phyloP scores from a whole-genome alignment of 2,113 vertebrate genomes.

The Lonchura striata region DNA sequence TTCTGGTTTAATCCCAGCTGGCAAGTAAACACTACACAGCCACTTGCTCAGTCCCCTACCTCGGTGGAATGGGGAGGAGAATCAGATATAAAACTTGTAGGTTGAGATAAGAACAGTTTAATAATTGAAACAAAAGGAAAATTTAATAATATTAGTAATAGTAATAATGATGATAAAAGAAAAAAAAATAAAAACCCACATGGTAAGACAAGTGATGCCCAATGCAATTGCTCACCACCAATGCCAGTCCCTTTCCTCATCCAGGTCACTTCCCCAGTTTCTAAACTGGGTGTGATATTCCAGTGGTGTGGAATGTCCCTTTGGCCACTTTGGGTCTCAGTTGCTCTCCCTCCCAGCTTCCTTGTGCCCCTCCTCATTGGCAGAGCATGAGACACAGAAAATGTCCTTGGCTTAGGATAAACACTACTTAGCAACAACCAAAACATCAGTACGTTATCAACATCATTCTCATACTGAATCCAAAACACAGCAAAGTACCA shows the following conservation, averaged over 20 bases:
- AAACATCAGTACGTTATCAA: neutral
- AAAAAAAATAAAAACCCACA: neutral
- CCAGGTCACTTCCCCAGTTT: neutral
- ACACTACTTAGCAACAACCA: neutral
- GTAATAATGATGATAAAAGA: neutral
- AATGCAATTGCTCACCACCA: neutral
- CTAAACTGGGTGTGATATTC: rapidly evolving
- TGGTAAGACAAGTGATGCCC: neutral
- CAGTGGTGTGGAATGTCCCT: neutral
- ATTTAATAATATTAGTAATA: neutral
- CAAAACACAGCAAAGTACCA: neutral
- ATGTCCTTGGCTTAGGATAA: neutral
- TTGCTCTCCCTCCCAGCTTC: neutral
- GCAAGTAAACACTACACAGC: neutral
- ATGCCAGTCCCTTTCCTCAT: neutral
- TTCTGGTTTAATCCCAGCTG: neutral
- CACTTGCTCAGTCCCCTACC: neutral
- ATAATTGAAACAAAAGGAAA: neutral
- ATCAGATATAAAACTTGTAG: neutral
- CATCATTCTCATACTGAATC: neutral
- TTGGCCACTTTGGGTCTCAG: neutral
- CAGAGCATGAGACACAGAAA: neutral
- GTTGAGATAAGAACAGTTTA: neutral
- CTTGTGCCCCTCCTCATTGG: neutral
- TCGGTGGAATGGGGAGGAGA: neutral